phyloP scores from a whole-genome alignment of 2,888 invertebrate genomes.

The Mystacides longicornis region DNA sequence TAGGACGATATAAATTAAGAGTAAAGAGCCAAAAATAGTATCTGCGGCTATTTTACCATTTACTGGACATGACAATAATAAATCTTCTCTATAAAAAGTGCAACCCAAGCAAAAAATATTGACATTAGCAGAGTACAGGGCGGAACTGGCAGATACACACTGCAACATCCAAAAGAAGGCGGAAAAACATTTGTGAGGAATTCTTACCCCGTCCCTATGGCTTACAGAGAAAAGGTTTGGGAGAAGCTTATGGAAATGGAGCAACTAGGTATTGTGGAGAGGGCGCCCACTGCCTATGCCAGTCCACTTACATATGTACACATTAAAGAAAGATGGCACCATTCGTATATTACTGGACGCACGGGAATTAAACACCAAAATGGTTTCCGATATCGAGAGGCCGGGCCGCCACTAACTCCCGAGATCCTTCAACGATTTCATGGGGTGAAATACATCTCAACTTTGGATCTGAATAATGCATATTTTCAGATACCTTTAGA shows the following conservation, averaged over 20 bases:
- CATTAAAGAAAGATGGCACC: conserved; percentile 29
- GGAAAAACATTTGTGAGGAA: conserved; percentile 60
- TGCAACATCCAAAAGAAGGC: too few species aligned
- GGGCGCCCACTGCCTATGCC: conserved; percentile 29
- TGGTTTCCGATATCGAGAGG: conserved; percentile 29
- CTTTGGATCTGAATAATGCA: conserved; percentile 27
- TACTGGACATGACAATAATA: too few species aligned
- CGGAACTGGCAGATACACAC: too few species aligned
- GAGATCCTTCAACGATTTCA: conserved; percentile 27
- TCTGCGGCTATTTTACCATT: too few species aligned
- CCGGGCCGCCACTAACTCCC: conserved; percentile 25
- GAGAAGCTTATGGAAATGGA: conserved; percentile 29
- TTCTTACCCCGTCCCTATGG: conserved; percentile 30
- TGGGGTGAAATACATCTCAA: conserved; percentile 24
- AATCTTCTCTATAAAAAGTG: too few species aligned
- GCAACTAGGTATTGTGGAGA: conserved; percentile 28
- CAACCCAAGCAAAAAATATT: too few species aligned
- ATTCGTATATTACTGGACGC: conserved; percentile 31
- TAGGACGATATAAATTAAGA: too few species aligned
- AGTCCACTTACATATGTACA: conserved; percentile 30
- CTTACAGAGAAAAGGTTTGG: conserved; percentile 27
- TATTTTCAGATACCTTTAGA: conserved; percentile 14
- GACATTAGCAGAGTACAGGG: too few species aligned
- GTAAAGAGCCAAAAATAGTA: too few species aligned
- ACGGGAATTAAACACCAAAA: conserved; percentile 28